Evolutionary conservation across 2,797 vertebrate genomes (phyloP).

Genomic region (Gila robusta): DNA sequence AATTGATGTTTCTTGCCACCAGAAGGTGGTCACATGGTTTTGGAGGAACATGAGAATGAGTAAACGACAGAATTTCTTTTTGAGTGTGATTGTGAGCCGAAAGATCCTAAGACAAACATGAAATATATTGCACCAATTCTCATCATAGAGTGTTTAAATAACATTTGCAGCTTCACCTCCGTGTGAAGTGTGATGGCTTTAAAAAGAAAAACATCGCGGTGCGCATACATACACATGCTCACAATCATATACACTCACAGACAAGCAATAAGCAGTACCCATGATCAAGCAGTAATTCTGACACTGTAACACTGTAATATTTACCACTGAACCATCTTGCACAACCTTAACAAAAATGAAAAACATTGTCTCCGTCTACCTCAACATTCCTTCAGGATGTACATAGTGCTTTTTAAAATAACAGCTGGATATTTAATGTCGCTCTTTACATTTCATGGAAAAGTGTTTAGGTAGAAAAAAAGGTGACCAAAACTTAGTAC

Average conservation of each 20-base stretch:
- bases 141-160: constrained; percentile 3
- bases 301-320: constrained; percentile 21
- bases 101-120: background rate
- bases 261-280: background rate
- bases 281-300: background rate
- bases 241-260: constrained; percentile 16
- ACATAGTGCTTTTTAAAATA: background rate
- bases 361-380: background rate
- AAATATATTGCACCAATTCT: constrained; percentile 30
- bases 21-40: background rate
- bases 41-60: background rate
- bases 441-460: background rate
- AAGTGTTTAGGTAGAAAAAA: background rate
- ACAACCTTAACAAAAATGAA: constrained; percentile 1
- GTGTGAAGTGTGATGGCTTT: background rate
- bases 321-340: background rate
- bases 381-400: background rate
- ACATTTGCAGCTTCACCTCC: background rate
- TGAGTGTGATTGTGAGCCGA: background rate
- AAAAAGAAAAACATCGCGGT: background rate
- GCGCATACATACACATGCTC: constrained; percentile 8
- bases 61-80: background rate
- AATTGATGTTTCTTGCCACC: background rate
- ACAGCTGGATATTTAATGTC: background rate
- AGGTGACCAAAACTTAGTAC: background rate